Conservation (phyloP, 2,888 invertebrate species). For the Agriopis leucophaearia region DNA sequence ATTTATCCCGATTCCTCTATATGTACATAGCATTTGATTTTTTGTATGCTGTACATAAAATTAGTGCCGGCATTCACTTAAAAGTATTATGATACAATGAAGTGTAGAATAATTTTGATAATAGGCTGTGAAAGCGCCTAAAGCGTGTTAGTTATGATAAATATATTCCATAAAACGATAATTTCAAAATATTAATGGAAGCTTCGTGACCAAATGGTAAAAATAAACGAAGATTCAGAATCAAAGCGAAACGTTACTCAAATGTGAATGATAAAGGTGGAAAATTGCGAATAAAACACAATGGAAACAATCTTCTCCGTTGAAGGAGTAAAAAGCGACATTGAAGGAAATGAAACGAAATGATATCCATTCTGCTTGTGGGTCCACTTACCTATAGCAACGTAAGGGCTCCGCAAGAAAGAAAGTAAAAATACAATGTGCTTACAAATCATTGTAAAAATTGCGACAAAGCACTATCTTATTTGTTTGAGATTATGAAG, state of each 20-base stretch:
- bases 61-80: conserved; percentile 6
- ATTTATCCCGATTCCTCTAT: not conserved
- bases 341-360: conserved; percentile 62
- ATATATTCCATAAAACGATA: conserved; percentile 23
- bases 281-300: conserved; percentile 69
- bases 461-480: conserved; percentile 63
- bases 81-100: not conserved
- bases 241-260: conserved; percentile 86
- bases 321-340: conserved; percentile 71
- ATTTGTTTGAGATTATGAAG: conserved; percentile 3
- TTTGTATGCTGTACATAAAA: conserved; percentile 14
- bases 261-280: conserved; percentile 70
- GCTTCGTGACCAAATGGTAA: conserved; percentile 55
- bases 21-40: conserved; percentile 8
- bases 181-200: conserved; percentile 44
- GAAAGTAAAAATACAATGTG: conserved; percentile 85
- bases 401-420: conserved; percentile 87
- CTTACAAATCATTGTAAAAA: conserved; percentile 74
- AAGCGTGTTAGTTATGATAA: conserved; percentile 43
- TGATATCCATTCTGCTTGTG: conserved; percentile 69
- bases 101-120: conserved; percentile 4
- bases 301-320: conserved; percentile 57
- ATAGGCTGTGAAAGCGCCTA: conserved; percentile 45
- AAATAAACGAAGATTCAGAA: conserved; percentile 73
- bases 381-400: conserved; percentile 85